These are phyloP conservation scores for Taurulus bubalis DNA, from an alignment of 2,113 vertebrate species.

Conservation along the genomic window DNA sequence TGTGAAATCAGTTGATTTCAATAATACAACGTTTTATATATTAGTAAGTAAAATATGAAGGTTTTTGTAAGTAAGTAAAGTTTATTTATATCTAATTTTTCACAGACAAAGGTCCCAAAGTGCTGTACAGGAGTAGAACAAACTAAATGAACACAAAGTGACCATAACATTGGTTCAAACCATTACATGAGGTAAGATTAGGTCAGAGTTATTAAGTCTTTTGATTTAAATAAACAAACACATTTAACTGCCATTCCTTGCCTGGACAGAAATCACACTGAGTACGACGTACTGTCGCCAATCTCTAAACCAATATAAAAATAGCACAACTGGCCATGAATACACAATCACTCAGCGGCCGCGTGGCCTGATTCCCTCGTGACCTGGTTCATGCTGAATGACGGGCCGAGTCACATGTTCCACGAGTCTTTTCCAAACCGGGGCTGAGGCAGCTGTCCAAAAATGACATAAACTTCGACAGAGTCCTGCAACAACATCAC, in stretches of 20 bases:
- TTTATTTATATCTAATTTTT: no score
- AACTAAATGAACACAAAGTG: no score
- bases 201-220: neutral
- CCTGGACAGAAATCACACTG: neutral
- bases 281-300: neutral
- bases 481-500: slow-evolving; percentile 20
- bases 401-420: slow-evolving; percentile 25
- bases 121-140: no score
- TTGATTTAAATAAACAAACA: neutral
- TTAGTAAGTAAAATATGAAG: neutral
- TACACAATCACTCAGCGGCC: slow-evolving; percentile 23
- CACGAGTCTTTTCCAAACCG: slow-evolving; percentile 3
- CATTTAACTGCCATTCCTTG: neutral
- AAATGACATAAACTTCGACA: slow-evolving; percentile 20
- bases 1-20: neutral
- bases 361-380: slow-evolving; percentile 41
- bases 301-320: slow-evolving; percentile 17
- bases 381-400: slow-evolving; percentile 42
- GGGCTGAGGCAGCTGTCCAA: slow-evolving; percentile 19
- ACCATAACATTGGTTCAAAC: no score
- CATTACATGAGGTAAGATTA: no score
- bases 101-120: no score
- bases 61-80: neutral
- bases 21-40: neutral
- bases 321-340: slow-evolving; percentile 28